phyloP scores from a whole-genome alignment of 2,797 vertebrate genomes.

The Parambassis ranga region DNA sequence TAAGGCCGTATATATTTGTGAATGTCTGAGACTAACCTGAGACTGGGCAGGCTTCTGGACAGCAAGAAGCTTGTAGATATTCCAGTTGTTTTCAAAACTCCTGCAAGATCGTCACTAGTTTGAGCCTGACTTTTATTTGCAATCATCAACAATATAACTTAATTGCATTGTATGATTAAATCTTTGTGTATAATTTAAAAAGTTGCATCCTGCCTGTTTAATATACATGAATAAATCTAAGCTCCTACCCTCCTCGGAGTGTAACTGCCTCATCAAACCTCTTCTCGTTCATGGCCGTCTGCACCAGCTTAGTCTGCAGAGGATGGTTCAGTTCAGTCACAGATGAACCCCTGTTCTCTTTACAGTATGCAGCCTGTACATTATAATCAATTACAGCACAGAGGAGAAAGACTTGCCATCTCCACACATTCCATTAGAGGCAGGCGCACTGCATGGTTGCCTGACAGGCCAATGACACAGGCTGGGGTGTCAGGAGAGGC shows the following conservation, averaged over 20 bases:
- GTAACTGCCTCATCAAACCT: conserved; percentile 92
- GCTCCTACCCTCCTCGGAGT: conserved; percentile 90
- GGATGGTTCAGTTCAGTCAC: not conserved
- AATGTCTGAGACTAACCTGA: conserved; percentile 72
- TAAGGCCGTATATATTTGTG: too few relatives aligned
- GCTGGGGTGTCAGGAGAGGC: conserved; percentile 88
- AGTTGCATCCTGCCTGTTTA: not conserved
- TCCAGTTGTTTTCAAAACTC: conserved; percentile 98
- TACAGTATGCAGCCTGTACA: not conserved
- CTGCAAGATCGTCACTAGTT: conserved; percentile 66
- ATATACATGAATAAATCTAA: not conserved
- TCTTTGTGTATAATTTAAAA: too few relatives aligned
- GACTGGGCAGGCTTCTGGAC: conserved; percentile 83
- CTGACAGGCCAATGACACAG: conserved; percentile 92
- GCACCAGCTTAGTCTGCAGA: conserved; percentile 92
- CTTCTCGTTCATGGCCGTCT: conserved; percentile 94
- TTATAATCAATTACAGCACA: conserved; percentile 3
- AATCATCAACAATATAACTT: too few relatives aligned
- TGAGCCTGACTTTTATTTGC: not conserved
- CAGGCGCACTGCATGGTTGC: conserved; percentile 90
- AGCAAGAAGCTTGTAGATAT: conserved; percentile 90
- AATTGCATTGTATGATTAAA: too few relatives aligned
- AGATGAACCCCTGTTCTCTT: not conserved
- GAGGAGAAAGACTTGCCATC: conserved; percentile 83
- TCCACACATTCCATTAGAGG: conserved; percentile 97